Evolutionary conservation across 2,113 vertebrate genomes (phyloP).

Genomic region (Hippocampus abdominalis): DNA sequence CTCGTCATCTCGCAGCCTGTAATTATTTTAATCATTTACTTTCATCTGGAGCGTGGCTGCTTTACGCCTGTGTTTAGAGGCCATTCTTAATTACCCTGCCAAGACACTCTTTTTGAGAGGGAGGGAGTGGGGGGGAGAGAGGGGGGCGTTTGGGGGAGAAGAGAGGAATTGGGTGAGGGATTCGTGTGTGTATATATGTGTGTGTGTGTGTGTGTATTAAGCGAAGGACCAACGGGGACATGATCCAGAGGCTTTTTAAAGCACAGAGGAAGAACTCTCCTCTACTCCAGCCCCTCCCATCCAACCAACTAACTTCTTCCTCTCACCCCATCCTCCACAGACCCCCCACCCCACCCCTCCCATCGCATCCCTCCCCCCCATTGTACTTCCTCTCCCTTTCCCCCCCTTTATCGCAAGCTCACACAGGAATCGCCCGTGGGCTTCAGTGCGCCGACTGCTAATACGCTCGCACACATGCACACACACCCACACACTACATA

Average conservation of each 20-base stretch:
- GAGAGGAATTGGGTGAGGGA: constrained; percentile 39
- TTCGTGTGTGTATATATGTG: neutral
- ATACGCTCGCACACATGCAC: constrained; percentile 62
- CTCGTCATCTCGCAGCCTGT: constrained; percentile 99
- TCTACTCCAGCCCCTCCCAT: constrained; percentile 30
- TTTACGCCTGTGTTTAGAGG: constrained; percentile 94
- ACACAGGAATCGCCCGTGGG: constrained; percentile 80
- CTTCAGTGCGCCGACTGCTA: constrained; percentile 73
- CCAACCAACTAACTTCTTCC: constrained; percentile 18
- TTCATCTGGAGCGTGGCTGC: constrained; percentile 99
- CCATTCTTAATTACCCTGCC: constrained; percentile 95
- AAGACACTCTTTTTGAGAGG: constrained; percentile 68
- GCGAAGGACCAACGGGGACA: constrained; percentile 50
- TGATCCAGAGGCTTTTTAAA: constrained; percentile 70
- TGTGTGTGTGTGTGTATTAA: constrained; percentile 14
- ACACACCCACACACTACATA: constrained; percentile 3
- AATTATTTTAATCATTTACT: constrained; percentile 99
- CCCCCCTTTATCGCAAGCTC: constrained; percentile 74
- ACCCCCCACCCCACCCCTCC: neutral
- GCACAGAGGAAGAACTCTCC: constrained; percentile 69
- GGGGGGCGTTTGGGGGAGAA: constrained; percentile 44
- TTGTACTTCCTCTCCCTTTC: constrained; percentile 72
- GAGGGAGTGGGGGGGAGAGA: constrained; percentile 14
- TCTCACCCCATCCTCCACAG: neutral
- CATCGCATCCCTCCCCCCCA: constrained; percentile 37